Evolutionary conservation across 1,140 invertebrate species (phyloP).

Genomic region (Drosophila cardini): DNA sequence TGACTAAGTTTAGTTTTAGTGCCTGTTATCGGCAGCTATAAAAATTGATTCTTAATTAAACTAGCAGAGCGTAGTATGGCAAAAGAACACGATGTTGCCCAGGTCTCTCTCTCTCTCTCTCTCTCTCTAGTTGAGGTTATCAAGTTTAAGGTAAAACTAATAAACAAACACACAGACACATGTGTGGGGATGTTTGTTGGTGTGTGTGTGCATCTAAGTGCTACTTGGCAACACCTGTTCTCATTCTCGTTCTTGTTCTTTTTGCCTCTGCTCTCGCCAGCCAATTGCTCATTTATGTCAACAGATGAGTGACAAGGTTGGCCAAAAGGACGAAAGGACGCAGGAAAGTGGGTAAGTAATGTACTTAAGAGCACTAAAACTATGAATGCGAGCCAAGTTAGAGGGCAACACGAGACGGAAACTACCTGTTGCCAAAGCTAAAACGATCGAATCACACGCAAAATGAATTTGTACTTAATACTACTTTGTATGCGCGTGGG

Average conservation of each 20-base stretch:
- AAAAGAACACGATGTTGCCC: slow-evolving; percentile 8
- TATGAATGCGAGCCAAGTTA: slow-evolving; percentile 35
- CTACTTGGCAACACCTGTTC: slow-evolving; percentile 40
- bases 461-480: slow-evolving; percentile 2
- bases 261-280: not conserved
- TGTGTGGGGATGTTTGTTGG: not conserved
- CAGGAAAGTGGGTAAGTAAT: slow-evolving; percentile 27
- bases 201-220: slow-evolving; percentile 25
- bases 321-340: not conserved
- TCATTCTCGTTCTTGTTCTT: too few relatives aligned
- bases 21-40: slow-evolving; percentile 71
- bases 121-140: slow-evolving; percentile 27
- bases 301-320: slow-evolving; percentile 21
- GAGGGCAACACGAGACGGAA: not conserved
- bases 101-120: not conserved
- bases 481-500: not conserved
- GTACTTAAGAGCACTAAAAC: slow-evolving; percentile 53
- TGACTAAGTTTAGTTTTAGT: slow-evolving; percentile 65
- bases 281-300: slow-evolving; percentile 48
- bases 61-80: slow-evolving; percentile 47
- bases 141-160: slow-evolving; percentile 51
- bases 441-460: slow-evolving; percentile 54
- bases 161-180: slow-evolving; percentile 33
- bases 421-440: slow-evolving; percentile 61
- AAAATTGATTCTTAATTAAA: slow-evolving; percentile 81